phyloP scores from a whole-genome alignment of 2,888 invertebrate genomes.

The Tricholauxania praeusta region DNA sequence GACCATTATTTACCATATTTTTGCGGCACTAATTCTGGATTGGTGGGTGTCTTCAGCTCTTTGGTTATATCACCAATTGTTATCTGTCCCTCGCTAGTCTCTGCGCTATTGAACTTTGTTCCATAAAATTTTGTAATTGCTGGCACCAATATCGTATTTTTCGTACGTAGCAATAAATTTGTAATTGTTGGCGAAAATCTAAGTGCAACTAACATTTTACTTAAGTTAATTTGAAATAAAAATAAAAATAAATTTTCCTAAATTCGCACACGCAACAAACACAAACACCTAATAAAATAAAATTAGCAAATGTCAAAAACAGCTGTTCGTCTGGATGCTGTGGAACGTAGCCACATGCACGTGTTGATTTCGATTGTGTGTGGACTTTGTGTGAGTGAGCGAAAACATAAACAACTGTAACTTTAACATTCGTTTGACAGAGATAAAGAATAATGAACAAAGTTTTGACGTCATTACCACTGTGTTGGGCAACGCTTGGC shows the following conservation, averaged over 20 bases:
- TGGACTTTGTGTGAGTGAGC: not conserved
- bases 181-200: slow-evolving; percentile 41
- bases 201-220: slow-evolving; percentile 45
- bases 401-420: not conserved
- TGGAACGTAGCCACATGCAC: slow-evolving; percentile 7
- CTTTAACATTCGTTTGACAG: not conserved
- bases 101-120: slow-evolving; percentile 36
- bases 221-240: slow-evolving; percentile 13
- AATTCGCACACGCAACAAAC: not conserved
- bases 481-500: no score
- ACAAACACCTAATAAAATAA: not conserved
- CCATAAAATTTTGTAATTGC: slow-evolving; percentile 45
- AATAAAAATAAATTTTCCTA: not conserved
- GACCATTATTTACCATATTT: slow-evolving; percentile 61
- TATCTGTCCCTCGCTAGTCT: slow-evolving; percentile 62
- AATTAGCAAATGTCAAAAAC: slow-evolving; percentile 17
- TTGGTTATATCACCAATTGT: slow-evolving; percentile 82
- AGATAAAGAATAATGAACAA: not conserved
- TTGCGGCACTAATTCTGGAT: slow-evolving; percentile 85
- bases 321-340: slow-evolving; percentile 5
- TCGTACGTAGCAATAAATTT: slow-evolving; percentile 26
- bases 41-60: slow-evolving; percentile 73
- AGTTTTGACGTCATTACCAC: no score
- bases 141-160: slow-evolving; percentile 35
- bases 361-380: not conserved